Conservation (phyloP, 2,888 invertebrate genomes). For the Plemyria rubiginata region DNA sequence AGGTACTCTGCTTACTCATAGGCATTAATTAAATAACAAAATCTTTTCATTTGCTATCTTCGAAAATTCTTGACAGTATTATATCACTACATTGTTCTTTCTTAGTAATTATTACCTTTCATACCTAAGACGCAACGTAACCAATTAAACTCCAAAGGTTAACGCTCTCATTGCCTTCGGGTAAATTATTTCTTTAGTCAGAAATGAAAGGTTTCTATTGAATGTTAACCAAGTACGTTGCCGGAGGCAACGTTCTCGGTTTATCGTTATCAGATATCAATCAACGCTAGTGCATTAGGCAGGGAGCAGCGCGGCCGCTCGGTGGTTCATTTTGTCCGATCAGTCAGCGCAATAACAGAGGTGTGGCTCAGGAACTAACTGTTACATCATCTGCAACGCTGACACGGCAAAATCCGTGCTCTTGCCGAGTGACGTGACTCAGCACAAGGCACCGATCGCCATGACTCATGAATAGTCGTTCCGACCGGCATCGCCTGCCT, state of each 20-base stretch:
- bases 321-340: constrained; percentile 51
- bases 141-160: constrained; percentile 27
- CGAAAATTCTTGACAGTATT: constrained; percentile 42
- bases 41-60: constrained; percentile 37
- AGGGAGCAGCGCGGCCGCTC: constrained; percentile 52
- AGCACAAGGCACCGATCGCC: constrained; percentile 58
- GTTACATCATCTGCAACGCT: constrained; percentile 44
- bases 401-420: constrained; percentile 58
- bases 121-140: constrained; percentile 14
- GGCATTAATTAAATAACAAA: constrained; percentile 49
- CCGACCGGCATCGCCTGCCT: constrained; percentile 64
- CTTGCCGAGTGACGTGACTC: constrained; percentile 69
- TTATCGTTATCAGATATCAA: constrained; percentile 67
- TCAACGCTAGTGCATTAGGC: constrained; percentile 69
- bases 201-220: constrained; percentile 36
- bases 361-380: constrained; percentile 54
- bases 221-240: constrained; percentile 36
- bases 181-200: constrained; percentile 23
- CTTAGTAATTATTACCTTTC: constrained; percentile 16
- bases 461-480: constrained; percentile 71
- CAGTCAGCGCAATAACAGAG: constrained; percentile 72
- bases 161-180: constrained; percentile 28
- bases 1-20: constrained; percentile 33
- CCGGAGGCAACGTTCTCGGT: constrained; percentile 35
- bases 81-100: constrained; percentile 43